These are phyloP conservation scores for Hylaea fasciaria DNA, from an alignment of 2,888 invertebrate species.

Conservation along the genomic window DNA sequence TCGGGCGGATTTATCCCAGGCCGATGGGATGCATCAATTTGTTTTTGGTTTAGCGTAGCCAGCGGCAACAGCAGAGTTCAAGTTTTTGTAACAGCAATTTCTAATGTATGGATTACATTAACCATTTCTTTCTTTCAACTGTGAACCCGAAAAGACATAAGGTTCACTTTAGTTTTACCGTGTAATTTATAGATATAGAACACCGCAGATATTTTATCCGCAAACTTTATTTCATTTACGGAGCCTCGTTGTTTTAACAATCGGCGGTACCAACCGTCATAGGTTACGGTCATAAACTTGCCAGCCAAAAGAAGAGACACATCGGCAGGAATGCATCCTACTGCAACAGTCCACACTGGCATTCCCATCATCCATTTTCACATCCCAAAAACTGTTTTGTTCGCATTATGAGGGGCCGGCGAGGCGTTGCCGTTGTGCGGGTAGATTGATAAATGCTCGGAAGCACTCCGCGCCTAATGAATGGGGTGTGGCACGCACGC, in stretches of 20 bases:
- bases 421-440: constrained; percentile 62
- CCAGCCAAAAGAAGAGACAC: too few relatives aligned
- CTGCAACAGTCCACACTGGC: constrained; percentile 14
- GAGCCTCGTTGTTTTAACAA: too few relatives aligned
- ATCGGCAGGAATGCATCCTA: constrained; percentile 3
- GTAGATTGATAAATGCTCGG: constrained; percentile 83
- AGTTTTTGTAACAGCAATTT: constrained; percentile 19
- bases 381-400: constrained; percentile 42
- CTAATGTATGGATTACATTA: not conserved
- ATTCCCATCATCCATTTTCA: constrained; percentile 23
- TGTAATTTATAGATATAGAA: too few relatives aligned
- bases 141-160: too few relatives aligned
- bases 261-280: too few relatives aligned
- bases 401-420: constrained; percentile 47
- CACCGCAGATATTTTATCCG: too few relatives aligned
- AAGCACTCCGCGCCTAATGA: constrained; percentile 83
- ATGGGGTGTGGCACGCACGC: constrained; percentile 82
- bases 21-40: constrained; percentile 33
- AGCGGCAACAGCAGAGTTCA: constrained; percentile 33
- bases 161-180: too few relatives aligned
- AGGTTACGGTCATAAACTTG: too few relatives aligned
- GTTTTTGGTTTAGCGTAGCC: constrained; percentile 41
- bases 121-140: not conserved
- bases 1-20: constrained; percentile 41
- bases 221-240: too few relatives aligned